Base-by-base conservation (phyloP, 2,797 vertebrate species). In the Loriculus beryllinus region DNA sequence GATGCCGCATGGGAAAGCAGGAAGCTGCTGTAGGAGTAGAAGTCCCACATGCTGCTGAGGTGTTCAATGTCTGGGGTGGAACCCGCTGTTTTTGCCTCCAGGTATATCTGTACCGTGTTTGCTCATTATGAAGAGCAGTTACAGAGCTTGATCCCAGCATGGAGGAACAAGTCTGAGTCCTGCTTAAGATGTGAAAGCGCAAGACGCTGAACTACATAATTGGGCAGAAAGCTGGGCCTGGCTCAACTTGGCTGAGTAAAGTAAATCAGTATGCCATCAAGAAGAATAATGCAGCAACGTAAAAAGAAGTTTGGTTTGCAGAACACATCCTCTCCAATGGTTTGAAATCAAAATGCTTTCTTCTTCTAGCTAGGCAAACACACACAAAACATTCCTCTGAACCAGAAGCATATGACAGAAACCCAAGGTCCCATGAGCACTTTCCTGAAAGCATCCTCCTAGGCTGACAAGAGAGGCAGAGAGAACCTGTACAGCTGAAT, bases 231-330 rank as follows among this genome's bases (percentile, higher is more conserved):
- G 54, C 25, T 90, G 88, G 47, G 43, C 26, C 76, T 82, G 59
- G 81, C 54, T 63, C 90, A 76, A 49, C 70, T 83, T 43, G 23
- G 76, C 57, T 56, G 67, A 74, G 56, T 82, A 45, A 91, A 70
- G 65, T 71, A 77, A 88, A 91, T 88, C 81, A 86, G 79, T 83
- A 92, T 47, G 42, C 60, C 79, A 93, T 67, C 72, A 87, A 91
- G 70, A 42, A 79, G 68, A 95, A 76, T 79, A 85, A 92, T 52
- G 63, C 20, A 8, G 68, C 35, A 57, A 47, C 12, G 54, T 40
- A 60, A 74, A 87, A 74, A 70, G 60, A 60, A 78, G 71, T 43
- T 82, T 79, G 64, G 15, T 49, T 91, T 90, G 33, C 43, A 84
- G 57, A 86, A 82, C 29, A 70, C 6, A 7, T 19, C 74, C 31